Base-by-base conservation (phyloP, 2,113 vertebrate species). In the Paratilapia polleni region DNA sequence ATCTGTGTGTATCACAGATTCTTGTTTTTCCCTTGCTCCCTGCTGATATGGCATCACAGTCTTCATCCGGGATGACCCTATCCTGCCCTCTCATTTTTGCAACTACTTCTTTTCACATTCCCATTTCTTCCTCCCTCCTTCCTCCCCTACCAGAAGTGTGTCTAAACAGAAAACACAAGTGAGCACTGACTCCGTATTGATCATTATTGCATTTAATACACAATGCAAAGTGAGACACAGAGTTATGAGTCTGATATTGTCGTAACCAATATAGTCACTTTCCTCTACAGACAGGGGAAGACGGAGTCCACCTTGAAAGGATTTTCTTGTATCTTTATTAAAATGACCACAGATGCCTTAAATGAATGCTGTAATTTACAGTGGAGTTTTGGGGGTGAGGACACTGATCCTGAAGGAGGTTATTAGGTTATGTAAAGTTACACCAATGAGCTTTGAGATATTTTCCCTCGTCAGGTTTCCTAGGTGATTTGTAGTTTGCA, bases 91-190 rank as follows among this genome's bases (percentile, higher is more conserved):
- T 85, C 34, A 14, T 36, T 88, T 80, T 83, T 59, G 26, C 43
- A 82, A 81, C 36, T 59, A 36, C 82, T 86, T 89, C 57, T 83
- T 88, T 78, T 82, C 24, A 57, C 1, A 2, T 58, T 86, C 31
- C 78, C 14, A 15, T 59, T 19, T 70, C 14, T 4, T 20, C 19
- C 20, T 59, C 20, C 19, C 20, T 74, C 8, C 10, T 26, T 77
- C 19, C 10, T 4, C 38, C 38, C 41, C 87, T 82, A 78, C 82
- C 80, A 87, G 86, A 88, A 80, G 24, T 74, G 1, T 43, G 20
- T 70, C 22, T 19, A 5, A 85, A 24, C 5, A 49, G 8, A 57
- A 68, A 77, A 3, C 13, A 79, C 11, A 13, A 52, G 26, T 88
- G 34, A 68, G 52, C 68, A 59, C 61, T 82, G 58, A 81, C 54